phyloP scores from a whole-genome alignment of 2,113 vertebrate genomes.

The Scytalopus superciliaris region DNA sequence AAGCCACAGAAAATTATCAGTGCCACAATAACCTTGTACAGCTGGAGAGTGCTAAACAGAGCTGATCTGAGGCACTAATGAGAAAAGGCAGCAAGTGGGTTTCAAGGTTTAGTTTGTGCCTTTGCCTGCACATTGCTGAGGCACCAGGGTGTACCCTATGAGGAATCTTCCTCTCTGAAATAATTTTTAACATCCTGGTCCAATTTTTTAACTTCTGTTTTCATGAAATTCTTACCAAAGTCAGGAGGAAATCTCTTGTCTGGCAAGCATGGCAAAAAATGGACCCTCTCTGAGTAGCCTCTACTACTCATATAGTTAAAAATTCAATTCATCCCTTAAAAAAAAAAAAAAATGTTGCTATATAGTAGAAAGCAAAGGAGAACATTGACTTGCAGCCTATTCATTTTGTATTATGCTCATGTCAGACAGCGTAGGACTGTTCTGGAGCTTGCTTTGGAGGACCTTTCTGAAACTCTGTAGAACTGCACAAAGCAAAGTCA shows the following conservation, averaged over 20 bases:
- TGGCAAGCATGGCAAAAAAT: not conserved
- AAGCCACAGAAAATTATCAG: conserved; percentile 57
- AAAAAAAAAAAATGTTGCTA: not conserved
- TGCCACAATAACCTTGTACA: conserved; percentile 36
- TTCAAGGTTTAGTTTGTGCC: not conserved
- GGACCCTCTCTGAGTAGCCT: not conserved
- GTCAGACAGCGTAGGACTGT: not conserved
- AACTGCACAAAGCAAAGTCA: conserved; percentile 21
- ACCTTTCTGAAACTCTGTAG: not conserved
- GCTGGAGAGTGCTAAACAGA: conserved; percentile 38
- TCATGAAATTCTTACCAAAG: not conserved
- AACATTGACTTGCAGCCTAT: not conserved
- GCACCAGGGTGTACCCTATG: not conserved
- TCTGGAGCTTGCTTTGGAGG: conserved; percentile 10
- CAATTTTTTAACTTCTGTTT: not conserved
- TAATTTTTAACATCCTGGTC: not conserved
- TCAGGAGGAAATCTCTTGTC: not conserved
- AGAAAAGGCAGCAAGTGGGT: not conserved
- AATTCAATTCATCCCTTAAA: not conserved
- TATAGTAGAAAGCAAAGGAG: not conserved
- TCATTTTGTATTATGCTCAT: not conserved
- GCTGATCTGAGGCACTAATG: not conserved
- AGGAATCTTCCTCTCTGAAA: conserved; percentile 1
- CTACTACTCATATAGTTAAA: not conserved
- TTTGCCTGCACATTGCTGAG: not conserved